Base-by-base conservation (phyloP, 2,888 invertebrate species). In the Thymelicus lineola region DNA sequence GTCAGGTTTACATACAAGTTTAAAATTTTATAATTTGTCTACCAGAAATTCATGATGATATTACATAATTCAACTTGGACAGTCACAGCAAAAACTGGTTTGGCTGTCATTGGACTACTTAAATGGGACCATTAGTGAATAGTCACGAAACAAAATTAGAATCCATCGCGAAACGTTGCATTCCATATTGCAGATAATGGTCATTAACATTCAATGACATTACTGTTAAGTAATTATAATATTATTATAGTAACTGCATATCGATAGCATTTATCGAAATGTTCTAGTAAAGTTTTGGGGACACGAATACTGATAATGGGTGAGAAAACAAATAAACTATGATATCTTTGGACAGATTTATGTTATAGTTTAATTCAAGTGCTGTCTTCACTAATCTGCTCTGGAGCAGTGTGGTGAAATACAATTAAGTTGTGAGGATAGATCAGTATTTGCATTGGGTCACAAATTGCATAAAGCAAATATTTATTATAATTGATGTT, bases 21-120 rank as follows among this genome's bases (percentile, higher is more conserved):
- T 42, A 42, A 9, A 42, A 50, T 15, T 15, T 17, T 7, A 50
- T 7, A 17, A 15, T 17, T 50, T 50, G 17, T 15, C n/a, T 50
- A 50, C 15, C 20, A 7, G 45, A 1, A 35, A 59, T 42, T 20
- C 42, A 3, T 35, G 28, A 35, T 15, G 10, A 20, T 42, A 20
- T 17, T 15, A 59, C 17, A 59, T 48, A 48, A 48, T 48, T 14
- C 53, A 53, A 28, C 10, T 20, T 20, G 6, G 9, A 28, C 53
- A 4, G 10, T 20, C 12, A 46, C 66, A 61, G 45, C 42, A 55
- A 15, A 46, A 46, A 48, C 57, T 36, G 62, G 62, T 14, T 62
- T 57, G 62, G 62, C 35, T 46, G 55, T 45, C 62, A 68, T 68
- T 68, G 53, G 60, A 50, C 42, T 53, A 28, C 55, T 55, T 55